phyloP scores from a whole-genome alignment of 2,113 vertebrate genomes.

The Oryctolagus cuniculus region DNA sequence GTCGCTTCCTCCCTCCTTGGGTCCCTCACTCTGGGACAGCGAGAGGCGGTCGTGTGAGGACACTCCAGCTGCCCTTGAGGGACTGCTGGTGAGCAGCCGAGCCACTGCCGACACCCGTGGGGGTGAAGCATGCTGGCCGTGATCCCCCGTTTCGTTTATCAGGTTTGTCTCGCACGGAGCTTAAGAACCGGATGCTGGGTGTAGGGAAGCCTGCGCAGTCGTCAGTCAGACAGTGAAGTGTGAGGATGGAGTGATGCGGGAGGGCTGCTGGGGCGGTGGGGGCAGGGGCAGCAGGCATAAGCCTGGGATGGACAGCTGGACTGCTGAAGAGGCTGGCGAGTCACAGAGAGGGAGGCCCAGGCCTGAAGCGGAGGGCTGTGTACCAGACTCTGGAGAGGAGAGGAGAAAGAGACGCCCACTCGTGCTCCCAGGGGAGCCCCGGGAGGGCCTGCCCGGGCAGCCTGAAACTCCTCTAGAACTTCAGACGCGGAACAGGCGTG shows the following conservation, averaged over 20 bases:
- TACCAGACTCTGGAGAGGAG: fast-evolving
- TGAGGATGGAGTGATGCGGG: not conserved
- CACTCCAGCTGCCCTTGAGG: not conserved
- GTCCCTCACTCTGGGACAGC: not conserved
- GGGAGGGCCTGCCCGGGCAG: not conserved
- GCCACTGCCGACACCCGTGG: fast-evolving
- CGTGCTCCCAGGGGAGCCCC: fast-evolving
- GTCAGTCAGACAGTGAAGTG: not conserved
- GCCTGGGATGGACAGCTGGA: no score
- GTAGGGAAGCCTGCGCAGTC: not conserved
- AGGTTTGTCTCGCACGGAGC: not conserved
- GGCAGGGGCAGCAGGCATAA: no score
- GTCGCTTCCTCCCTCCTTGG: not conserved
- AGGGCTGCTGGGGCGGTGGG: not conserved
- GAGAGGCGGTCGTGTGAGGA: not conserved
- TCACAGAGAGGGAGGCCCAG: not conserved
- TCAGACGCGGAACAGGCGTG: not conserved
- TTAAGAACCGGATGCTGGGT: not conserved
- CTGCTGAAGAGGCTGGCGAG: no score
- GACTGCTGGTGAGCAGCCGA: not conserved
- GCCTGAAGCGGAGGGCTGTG: not conserved
- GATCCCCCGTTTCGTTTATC: not conserved
- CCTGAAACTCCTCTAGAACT: not conserved
- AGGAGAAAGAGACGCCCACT: no score
- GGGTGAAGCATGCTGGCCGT: not conserved